Base-by-base conservation (phyloP, 2,888 invertebrate genomes). In the Leistus spinibarbis region DNA sequence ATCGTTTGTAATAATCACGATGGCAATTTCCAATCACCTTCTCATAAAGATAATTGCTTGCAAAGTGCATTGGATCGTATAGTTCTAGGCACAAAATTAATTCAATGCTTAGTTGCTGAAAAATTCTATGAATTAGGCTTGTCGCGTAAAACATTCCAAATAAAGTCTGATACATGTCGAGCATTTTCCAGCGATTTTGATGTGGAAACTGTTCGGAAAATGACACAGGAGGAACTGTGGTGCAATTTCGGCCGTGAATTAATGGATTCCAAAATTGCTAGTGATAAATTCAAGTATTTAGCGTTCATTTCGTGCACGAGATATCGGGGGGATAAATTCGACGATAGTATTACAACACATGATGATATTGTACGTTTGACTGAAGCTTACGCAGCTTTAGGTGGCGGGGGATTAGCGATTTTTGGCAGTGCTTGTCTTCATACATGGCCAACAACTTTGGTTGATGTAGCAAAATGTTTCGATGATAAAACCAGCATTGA, bases 401-500 rank as follows among this genome's bases (percentile, higher is more conserved):
- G 97, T 54, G 94, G 95, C 16, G 97, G 97, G 23, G 97, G 97
- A 0, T 86, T 98, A 76, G 98, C 97, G 5, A 86, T 98, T 13
- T 95, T 97, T 83, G 96, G 97, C 5, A 94, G 95, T 0, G 96
- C 93, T 0, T 96, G 94, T 82, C 89, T 98, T 68, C 95, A 96
- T 83, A 94, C 96, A 1, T 98, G 97, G 97, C 95, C 98, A 1
- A 89, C 89, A 24, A 85, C 84, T 63, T 86, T 95, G 76, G 87
- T 90, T 4, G 91, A 95, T 79, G 89, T 97, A 24, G 83, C 92
- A 77, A 27, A 82, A 79, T 80, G 88, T 78, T 91, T 93, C 80
- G 85, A 88, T 10, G 89, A 92, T 81, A 78, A 84, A 64, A 88
- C 90, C 23, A 87, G 89, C 76, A 90, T 98, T 22, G 94, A 97